Base-by-base conservation (phyloP, 2,888 invertebrate species). In the Netelia virgata region DNA sequence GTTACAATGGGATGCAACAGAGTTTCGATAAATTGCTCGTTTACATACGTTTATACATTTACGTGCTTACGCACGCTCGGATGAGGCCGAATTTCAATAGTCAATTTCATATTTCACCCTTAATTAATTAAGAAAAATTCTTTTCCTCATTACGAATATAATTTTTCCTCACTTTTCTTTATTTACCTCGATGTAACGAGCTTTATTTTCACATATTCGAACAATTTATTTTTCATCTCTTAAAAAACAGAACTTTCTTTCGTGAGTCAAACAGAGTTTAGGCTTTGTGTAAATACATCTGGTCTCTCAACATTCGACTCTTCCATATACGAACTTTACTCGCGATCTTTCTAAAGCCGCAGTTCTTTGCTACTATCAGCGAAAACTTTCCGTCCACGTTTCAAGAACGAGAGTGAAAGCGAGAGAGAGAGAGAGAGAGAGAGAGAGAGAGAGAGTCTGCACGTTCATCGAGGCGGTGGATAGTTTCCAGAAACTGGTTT, bases 401-500 rank as follows among this genome's bases (percentile, higher is more conserved):
- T 18, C 59, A 36, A 53, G 47, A 41, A 3, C 41, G 73, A 75
- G 63, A 53, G 53, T 36, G 36, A 36, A 36, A 36, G 36, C 0
- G 36, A 36, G 36, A 6, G 36, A 36, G 5, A 6, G 36, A 36
- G 36, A 2, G 23, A 23, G 23, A 2, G 23, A 23, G 2, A 23
- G 2, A 23, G 23, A 23, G 23, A 2, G 23, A 2, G 23, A 47
- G 36, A 69, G 55, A 41, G 57, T 75, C 53, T 53, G 11, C 9
- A 57, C 53, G 28, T 53, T 14, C 50, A 16, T 41, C 73, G 47
- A 28, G 61, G 70, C 64, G 41, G 63, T 41, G 63, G 69, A 18
- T 41, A 78, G 74, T 82, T 78, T n/a, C 41, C 63, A 69, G 72
- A 81, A 84, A 84, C 84, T 77, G 84, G 77, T 84, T 82, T 82